Evolutionary conservation across 2,888 invertebrate species (phyloP).

Genomic region (Machimus atricapillus): DNA sequence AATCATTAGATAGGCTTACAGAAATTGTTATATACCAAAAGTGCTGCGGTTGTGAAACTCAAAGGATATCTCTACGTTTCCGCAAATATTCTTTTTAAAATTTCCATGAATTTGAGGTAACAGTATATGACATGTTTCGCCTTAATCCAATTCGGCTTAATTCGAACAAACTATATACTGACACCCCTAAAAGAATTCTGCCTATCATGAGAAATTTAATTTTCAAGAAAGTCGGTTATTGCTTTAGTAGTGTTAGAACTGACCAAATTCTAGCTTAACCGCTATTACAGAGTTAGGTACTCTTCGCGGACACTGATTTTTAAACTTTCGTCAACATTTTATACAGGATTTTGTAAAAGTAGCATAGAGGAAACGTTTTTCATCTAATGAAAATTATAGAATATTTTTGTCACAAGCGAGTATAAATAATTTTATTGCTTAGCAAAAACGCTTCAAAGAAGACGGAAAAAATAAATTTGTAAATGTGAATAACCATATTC

Average conservation of each 20-base stretch:
- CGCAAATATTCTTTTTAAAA: neutral
- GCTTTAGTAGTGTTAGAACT: neutral
- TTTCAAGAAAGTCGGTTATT: neutral
- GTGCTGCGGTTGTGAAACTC: slow-evolving; percentile 30
- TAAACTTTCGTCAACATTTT: neutral
- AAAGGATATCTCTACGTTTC: neutral
- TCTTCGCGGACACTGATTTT: neutral
- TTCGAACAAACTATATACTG: neutral
- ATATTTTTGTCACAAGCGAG: neutral
- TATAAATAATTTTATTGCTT: neutral
- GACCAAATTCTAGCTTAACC: neutral
- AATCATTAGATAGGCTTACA: slow-evolving; percentile 21
- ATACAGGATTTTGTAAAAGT: neutral
- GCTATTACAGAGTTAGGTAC: neutral
- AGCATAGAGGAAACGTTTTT: neutral
- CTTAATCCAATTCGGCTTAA: neutral
- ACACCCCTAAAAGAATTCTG: neutral
- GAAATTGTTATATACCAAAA: slow-evolving; percentile 13
- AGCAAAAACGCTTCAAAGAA: neutral
- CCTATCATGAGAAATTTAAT: neutral
- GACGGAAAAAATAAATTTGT: neutral
- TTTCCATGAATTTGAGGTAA: neutral
- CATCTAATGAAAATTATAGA: neutral
- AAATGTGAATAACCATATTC: neutral
- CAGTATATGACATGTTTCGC: neutral